Base-by-base conservation (phyloP, 2,888 invertebrate species). In the Eudasyphora cyanicolor region DNA sequence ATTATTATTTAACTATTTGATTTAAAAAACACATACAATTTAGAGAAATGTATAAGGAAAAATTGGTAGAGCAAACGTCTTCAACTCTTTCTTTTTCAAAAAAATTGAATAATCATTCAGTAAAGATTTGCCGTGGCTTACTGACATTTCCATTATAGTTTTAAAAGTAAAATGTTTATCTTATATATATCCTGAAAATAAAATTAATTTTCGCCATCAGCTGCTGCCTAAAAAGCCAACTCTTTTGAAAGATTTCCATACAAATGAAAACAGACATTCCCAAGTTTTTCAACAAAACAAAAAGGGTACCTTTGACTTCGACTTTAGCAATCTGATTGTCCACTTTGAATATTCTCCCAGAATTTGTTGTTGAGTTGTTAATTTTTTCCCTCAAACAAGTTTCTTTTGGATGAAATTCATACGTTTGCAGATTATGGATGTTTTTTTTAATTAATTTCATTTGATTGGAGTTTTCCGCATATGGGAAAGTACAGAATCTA, bases 361-460 rank as follows among this genome's bases (percentile, higher is more conserved):
- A 62, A 77, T 77, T 80, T 79, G 76, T 70, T 62, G 27, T 62
- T 73, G 42, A 70, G 42, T 70, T 27, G 8, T 78, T 51, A 10
- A 62, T 69, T 0, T 19, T 70, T 24, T 35, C 62, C 38, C 12
- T 71, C 62, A 60, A 17, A 67, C 27, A 57, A 74, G 21, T 17
- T 42, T 67, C 67, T 67, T 38, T 38, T 64, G 1, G 12, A 24
- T 75, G 70, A 82, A 35, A 57, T 69, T 51, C 51, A 77, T 17
- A 57, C 64, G 38, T 62, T 74, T 77, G 73, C 29, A 70, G 73
- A 21, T 73, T 42, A 51, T 49, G 35, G 32, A 60, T 42, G n/a
- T n/a, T n/a, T n/a, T 57, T 73, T 80, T 81, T 79, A 84, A 84
- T 84, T 84, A 84, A 81, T 79, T 82, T 82, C 49, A 76, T 79